A percentile compares a stretch with the other conserved stretches of the same genome.
phyloP scores from a whole-genome alignment of 2,888 invertebrate genomes.

The Aphodius sticticus region DNA sequence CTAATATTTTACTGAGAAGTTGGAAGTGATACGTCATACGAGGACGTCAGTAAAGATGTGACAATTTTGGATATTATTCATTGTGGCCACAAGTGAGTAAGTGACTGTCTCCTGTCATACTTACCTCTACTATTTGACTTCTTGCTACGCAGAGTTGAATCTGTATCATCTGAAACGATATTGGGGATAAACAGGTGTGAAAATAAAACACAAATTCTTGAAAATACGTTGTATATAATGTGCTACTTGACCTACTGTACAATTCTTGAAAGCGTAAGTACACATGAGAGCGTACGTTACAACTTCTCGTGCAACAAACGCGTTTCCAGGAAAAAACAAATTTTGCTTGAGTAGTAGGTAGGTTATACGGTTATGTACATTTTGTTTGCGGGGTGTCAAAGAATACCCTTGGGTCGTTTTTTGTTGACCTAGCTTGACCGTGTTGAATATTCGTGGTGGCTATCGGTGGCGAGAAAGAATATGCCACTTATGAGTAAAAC shows the following conservation, averaged over 20 bases:
- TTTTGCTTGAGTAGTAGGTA: not conserved
- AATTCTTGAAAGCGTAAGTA: slow-evolving; percentile 53
- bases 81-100: too few relatives aligned
- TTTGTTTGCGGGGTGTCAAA: not conserved
- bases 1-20: too few relatives aligned
- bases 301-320: slow-evolving; percentile 38
- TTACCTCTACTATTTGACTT: too few relatives aligned
- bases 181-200: not conserved
- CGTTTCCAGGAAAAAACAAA: not conserved
- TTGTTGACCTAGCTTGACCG: not conserved
- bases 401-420: not conserved
- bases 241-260: slow-evolving; percentile 54
- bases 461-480: not conserved
- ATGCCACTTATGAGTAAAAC: not conserved
- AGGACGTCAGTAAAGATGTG: too few relatives aligned
- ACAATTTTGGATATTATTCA: too few relatives aligned
- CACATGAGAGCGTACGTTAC: slow-evolving; percentile 44
- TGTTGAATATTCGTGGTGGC: not conserved
- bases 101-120: too few relatives aligned
- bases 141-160: too few relatives aligned
- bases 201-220: slow-evolving; percentile 39
- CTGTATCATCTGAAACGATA: too few relatives aligned
- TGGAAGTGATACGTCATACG: too few relatives aligned
- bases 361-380: not conserved
- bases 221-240: slow-evolving; percentile 56